Conservation (phyloP, 2,888 invertebrate genomes). For the Erebia epiphron region DNA sequence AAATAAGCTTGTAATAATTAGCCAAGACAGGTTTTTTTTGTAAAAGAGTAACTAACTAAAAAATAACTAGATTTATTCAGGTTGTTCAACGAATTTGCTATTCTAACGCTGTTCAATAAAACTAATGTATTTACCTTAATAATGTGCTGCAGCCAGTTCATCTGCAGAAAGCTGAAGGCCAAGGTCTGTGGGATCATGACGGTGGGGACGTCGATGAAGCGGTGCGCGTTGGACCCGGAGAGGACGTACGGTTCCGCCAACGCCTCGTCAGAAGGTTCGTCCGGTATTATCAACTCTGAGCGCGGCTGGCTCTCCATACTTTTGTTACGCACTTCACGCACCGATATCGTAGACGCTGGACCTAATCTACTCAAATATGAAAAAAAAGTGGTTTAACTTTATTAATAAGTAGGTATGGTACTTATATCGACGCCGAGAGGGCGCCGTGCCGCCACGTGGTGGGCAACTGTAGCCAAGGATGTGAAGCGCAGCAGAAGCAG, state of each 20-base stretch:
- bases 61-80: too few relatives aligned
- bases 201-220: slow-evolving; percentile 60
- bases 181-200: slow-evolving; percentile 71
- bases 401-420: too few relatives aligned
- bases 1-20: too few relatives aligned
- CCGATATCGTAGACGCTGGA: slow-evolving; percentile 43
- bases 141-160: slow-evolving; percentile 67
- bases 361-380: slow-evolving; percentile 18
- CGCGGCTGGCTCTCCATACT: slow-evolving; percentile 43
- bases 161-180: slow-evolving; percentile 74
- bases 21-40: too few relatives aligned
- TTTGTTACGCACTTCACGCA: slow-evolving; percentile 41
- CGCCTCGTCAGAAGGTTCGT: slow-evolving; percentile 38
- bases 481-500: too few relatives aligned
- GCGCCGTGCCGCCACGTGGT: too few relatives aligned
- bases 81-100: too few relatives aligned
- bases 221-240: slow-evolving; percentile 64
- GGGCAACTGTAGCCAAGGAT: too few relatives aligned
- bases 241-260: slow-evolving; percentile 56
- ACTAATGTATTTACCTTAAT: slow-evolving; percentile 55
- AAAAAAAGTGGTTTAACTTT: neutral
- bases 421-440: too few relatives aligned
- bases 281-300: slow-evolving; percentile 35
- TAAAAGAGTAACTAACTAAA: too few relatives aligned
- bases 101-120: neutral